Conservation (phyloP, 2,113 vertebrate genomes). For the Quiscalus mexicanus region DNA sequence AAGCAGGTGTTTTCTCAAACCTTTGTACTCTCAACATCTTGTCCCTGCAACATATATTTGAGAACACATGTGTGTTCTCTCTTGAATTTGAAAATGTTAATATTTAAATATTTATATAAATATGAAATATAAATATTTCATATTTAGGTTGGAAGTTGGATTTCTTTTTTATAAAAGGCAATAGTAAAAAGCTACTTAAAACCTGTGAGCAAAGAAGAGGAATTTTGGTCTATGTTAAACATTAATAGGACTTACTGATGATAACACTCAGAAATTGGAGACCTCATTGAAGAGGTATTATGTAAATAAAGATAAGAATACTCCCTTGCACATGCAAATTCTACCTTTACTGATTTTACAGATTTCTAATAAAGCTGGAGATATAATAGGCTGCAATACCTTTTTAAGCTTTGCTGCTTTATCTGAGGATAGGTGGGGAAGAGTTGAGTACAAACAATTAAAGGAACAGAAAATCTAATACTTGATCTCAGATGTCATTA, state of each 20-base stretch:
- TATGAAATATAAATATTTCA: not conserved
- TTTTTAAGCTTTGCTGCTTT: not conserved
- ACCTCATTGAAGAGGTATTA: not conserved
- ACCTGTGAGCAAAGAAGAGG: not conserved
- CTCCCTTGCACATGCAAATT: not conserved
- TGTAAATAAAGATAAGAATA: not conserved
- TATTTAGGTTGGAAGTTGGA: not conserved
- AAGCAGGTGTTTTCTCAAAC: not conserved
- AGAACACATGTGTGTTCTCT: not conserved
- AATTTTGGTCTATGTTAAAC: not conserved
- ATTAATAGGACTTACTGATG: not conserved
- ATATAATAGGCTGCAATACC: not conserved
- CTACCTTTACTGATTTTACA: not conserved
- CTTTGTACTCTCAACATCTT: not conserved
- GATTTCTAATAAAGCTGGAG: not conserved
- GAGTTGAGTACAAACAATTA: not conserved
- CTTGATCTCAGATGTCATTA: not conserved
- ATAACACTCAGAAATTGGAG: not conserved
- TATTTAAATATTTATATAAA: no score
- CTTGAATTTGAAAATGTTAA: not conserved
- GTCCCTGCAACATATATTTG: not conserved
- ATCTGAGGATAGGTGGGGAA: not conserved
- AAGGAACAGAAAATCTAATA: not conserved
- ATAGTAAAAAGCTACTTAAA: not conserved
- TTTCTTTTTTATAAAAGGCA: not conserved